Conservation (phyloP, 2,797 vertebrate species). For the Artibeus lituratus region DNA sequence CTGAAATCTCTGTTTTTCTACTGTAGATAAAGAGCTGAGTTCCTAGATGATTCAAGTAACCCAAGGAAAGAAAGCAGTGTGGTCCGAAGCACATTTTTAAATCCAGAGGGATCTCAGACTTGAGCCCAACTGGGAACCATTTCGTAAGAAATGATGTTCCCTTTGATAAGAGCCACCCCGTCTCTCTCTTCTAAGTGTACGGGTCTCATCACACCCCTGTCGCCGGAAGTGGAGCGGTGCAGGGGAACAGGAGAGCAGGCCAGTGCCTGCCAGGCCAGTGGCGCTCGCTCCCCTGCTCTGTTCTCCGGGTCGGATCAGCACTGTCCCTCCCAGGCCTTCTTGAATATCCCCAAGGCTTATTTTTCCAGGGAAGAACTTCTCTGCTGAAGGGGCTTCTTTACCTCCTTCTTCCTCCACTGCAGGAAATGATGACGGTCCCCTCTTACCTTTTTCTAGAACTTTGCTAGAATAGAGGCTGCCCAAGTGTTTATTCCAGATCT, state of each 20-base stretch:
- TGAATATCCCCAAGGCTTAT: neutral
- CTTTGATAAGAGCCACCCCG: neutral
- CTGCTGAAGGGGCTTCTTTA: neutral
- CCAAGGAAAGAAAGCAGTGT: neutral
- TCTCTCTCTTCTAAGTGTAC: neutral
- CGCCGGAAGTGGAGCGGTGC: neutral
- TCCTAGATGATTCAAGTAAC: neutral
- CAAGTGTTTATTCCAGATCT: neutral
- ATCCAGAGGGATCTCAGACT: neutral
- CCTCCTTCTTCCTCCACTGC: neutral
- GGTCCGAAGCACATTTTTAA: neutral
- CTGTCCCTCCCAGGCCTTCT: neutral
- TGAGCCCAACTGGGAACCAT: neutral
- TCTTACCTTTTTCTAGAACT: neutral
- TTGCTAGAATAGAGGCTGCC: neutral
- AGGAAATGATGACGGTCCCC: neutral
- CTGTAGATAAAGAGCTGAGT: neutral
- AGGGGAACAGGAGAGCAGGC: neutral
- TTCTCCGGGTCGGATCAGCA: neutral
- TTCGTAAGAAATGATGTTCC: neutral
- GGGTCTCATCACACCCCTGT: neutral
- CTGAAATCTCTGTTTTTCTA: slow-evolving; percentile 4
- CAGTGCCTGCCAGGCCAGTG: accelerated
- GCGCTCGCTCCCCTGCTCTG: neutral
- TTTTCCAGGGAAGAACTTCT: neutral